Percentiles rank a stretch among this genome's conserved stretches.
phyloP scores from a whole-genome alignment of 1,140 invertebrate species.

The Ips typographus region DNA sequence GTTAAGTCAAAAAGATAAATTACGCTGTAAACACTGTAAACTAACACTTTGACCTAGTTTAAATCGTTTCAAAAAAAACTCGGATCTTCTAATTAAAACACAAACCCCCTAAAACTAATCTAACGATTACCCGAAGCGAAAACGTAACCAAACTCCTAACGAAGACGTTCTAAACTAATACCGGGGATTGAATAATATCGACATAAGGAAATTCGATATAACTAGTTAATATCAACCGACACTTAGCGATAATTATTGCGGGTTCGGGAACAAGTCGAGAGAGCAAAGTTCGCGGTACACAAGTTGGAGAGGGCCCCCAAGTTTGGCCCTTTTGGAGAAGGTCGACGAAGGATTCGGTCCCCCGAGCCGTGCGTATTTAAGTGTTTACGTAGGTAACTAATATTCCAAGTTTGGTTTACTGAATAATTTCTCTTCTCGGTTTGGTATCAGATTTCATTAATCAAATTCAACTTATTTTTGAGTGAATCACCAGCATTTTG shows the following conservation, averaged over 20 bases:
- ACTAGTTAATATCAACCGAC: conserved; percentile 28
- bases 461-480: no score
- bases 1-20: no score
- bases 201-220: conserved; percentile 25
- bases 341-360: conserved; percentile 8
- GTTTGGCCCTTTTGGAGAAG: conserved; percentile 13
- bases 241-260: conserved; percentile 30
- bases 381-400: conserved; percentile 15
- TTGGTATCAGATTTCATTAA: no score
- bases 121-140: no score
- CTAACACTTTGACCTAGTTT: no score
- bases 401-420: background rate
- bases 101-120: no score
- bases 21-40: no score
- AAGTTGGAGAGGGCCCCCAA: conserved; percentile 10
- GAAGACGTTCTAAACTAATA: conserved; percentile 19
- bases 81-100: no score
- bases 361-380: conserved; percentile 9
- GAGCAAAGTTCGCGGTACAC: conserved; percentile 14
- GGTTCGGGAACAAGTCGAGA: conserved; percentile 11
- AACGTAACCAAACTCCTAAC: conserved; percentile 11
- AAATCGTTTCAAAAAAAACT: no score
- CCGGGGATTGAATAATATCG: conserved; percentile 20
- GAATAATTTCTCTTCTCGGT: background rate
- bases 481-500: no score